These are phyloP conservation scores for Psittacula echo DNA, from an alignment of 2,797 vertebrate genomes.

Conservation along the genomic window DNA sequence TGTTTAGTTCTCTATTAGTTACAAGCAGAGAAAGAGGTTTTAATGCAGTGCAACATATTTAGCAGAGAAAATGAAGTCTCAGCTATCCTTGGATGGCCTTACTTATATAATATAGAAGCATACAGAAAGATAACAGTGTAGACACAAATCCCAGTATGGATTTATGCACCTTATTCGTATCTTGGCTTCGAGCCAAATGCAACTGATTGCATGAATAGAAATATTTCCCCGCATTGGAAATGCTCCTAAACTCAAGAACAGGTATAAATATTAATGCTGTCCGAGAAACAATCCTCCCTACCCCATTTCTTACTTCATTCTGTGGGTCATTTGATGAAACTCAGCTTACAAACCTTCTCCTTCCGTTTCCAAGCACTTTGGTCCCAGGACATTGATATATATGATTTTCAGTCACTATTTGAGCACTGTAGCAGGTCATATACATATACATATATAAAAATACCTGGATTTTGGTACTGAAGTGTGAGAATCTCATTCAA, in stretches of 20 bases:
- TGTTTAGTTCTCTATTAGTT: neutral
- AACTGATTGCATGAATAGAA: neutral
- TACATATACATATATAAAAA: neutral
- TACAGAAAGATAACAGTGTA: neutral
- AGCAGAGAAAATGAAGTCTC: constrained; percentile 2
- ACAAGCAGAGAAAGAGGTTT: constrained; percentile 44
- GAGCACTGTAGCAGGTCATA: neutral
- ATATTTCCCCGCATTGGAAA: neutral
- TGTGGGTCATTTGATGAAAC: neutral
- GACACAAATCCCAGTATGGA: neutral
- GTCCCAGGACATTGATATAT: neutral
- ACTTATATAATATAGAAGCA: neutral
- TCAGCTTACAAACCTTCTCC: neutral
- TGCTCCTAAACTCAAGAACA: accelerated
- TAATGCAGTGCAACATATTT: constrained; percentile 6
- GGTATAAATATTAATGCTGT: constrained; percentile 12
- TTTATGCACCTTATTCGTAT: constrained; percentile 41
- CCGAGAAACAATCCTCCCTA: neutral
- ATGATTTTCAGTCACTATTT: neutral
- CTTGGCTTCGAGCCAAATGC: neutral
- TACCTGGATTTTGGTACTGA: neutral
- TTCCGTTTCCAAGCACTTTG: neutral
- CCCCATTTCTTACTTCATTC: neutral
- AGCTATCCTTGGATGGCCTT: neutral
- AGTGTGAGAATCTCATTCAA: neutral